phyloP scores from a whole-genome alignment of 2,888 invertebrate genomes.

The Balanococcus diminutus region DNA sequence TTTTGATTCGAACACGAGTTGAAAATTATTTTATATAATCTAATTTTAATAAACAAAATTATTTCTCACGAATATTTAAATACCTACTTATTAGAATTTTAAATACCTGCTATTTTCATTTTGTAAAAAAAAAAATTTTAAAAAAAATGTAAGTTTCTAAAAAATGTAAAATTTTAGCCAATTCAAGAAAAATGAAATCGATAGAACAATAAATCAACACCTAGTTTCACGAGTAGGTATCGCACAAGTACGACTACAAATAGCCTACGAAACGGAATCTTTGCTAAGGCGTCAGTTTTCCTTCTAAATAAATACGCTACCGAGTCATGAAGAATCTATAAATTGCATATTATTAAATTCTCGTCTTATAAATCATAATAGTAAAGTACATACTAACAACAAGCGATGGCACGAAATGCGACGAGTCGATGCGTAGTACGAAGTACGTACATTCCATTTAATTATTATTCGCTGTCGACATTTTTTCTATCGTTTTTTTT shows the following conservation, averaged over 20 bases:
- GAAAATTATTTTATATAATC: neutral
- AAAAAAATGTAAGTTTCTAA: too few species aligned
- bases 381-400: neutral
- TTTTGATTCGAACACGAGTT: neutral
- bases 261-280: neutral
- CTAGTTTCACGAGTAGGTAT: neutral
- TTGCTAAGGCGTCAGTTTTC: neutral
- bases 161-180: neutral
- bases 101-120: too few species aligned
- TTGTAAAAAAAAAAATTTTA: too few species aligned
- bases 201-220: neutral
- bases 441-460: neutral
- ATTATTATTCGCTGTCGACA: neutral
- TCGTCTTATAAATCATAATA: conserved; percentile 9
- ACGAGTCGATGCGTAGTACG: neutral
- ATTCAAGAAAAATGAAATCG: neutral
- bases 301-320: neutral
- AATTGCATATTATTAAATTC: neutral
- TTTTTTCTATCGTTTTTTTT: neutral
- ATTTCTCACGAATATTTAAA: too few species aligned
- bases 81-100: too few species aligned
- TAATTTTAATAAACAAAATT: too few species aligned
- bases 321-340: neutral
- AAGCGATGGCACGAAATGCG: neutral
- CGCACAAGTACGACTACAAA: too few species aligned